phyloP scores from a whole-genome alignment of 2,113 vertebrate genomes.

The Chaenogobius annularis region DNA sequence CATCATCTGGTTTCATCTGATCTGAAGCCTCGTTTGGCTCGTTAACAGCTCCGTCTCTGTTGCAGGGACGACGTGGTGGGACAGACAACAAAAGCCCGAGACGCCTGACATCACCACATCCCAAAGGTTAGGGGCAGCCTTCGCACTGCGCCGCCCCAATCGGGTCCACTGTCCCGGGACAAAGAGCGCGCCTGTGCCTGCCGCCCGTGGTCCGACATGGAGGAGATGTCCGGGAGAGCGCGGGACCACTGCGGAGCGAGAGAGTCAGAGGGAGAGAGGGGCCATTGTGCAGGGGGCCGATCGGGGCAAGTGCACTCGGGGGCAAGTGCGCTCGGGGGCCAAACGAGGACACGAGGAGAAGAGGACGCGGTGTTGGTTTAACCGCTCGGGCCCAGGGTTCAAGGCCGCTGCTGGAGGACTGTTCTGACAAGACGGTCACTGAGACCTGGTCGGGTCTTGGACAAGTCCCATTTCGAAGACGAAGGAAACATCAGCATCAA shows the following conservation, averaged over 20 bases:
- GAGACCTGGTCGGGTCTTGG: no score
- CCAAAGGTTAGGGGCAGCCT: slow-evolving; percentile 76
- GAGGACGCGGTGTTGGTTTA: slow-evolving; percentile 32
- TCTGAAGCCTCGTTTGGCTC: not conserved
- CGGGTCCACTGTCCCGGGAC: slow-evolving; percentile 62
- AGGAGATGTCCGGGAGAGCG: slow-evolving; percentile 79
- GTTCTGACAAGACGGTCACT: no score
- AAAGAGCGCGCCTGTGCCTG: slow-evolving; percentile 60
- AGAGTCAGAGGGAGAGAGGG: slow-evolving; percentile 17
- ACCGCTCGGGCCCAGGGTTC: no score
- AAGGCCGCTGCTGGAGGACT: no score
- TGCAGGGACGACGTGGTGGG: not conserved
- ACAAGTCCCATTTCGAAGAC: no score
- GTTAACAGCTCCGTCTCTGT: slow-evolving; percentile 25
- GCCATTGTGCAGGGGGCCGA: slow-evolving; percentile 60
- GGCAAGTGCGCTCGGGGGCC: slow-evolving; percentile 39
- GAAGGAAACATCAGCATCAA: no score
- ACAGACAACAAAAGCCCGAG: slow-evolving; percentile 47
- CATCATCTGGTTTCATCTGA: not conserved
- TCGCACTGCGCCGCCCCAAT: slow-evolving; percentile 61
- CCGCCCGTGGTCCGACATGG: slow-evolving; percentile 70
- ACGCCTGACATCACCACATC: slow-evolving; percentile 70
- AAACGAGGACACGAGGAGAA: slow-evolving; percentile 44
- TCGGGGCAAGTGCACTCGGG: slow-evolving; percentile 49
- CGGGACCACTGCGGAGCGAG: slow-evolving; percentile 56